Evolutionary conservation across 2,797 vertebrate genomes (phyloP).

Genomic region (Chaetodon trifasciatus): DNA sequence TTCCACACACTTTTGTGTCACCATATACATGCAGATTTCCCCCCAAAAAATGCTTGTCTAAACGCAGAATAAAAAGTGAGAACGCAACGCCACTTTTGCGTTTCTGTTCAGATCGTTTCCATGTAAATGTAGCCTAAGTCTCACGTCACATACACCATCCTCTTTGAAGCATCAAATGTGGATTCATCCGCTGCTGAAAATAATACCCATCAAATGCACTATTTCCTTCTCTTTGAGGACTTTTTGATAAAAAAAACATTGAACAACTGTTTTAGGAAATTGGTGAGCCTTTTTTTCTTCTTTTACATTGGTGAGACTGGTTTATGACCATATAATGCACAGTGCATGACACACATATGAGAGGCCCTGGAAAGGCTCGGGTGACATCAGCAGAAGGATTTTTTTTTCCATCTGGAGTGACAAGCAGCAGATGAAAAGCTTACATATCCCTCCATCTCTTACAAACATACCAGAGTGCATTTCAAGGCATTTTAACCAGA

Average conservation of each 20-base stretch:
- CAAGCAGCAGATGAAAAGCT: slow-evolving; percentile 56
- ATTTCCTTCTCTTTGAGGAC: not conserved
- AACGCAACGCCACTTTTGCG: too few species aligned
- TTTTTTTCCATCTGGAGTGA: slow-evolving; percentile 26
- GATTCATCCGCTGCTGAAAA: not conserved
- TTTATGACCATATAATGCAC: not conserved
- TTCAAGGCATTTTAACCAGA: slow-evolving; percentile 70
- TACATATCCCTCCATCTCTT: slow-evolving; percentile 63
- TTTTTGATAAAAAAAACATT: not conserved
- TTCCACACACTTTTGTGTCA: too few species aligned
- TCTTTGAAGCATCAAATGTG: not conserved
- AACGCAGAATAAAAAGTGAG: too few species aligned
- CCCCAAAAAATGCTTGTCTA: too few species aligned
- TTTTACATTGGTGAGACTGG: not conserved
- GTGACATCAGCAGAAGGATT: not conserved
- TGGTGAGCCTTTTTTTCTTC: not conserved
- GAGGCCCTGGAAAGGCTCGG: too few species aligned
- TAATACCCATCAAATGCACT: not conserved
- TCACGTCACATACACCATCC: not conserved
- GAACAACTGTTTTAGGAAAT: not conserved
- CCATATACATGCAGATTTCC: too few species aligned
- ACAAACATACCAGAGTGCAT: slow-evolving; percentile 56
- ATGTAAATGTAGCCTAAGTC: too few species aligned
- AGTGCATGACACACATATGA: not conserved
- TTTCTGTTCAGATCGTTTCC: too few species aligned